phyloP scores from a whole-genome alignment of 2,113 vertebrate species.

The Catharus minimus region DNA sequence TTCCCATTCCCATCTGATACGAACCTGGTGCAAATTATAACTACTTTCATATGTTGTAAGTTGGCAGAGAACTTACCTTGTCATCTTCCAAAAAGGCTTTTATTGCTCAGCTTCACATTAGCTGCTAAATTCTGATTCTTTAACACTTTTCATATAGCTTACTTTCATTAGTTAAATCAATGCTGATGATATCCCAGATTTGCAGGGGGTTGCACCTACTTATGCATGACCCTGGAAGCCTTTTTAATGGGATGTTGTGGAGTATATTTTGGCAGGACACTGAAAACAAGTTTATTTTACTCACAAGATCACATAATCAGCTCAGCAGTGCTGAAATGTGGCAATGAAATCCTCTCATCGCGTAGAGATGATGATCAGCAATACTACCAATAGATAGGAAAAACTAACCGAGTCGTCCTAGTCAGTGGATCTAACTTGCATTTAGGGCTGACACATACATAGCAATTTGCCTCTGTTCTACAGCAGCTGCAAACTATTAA shows the following conservation, averaged over 20 bases:
- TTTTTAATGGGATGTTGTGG: constrained; percentile 9
- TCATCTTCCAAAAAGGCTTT: background rate
- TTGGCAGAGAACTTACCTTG: background rate
- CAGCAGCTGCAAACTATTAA: constrained; percentile 71
- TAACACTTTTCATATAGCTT: background rate
- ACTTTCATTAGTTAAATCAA: background rate
- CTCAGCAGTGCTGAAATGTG: constrained; percentile 66
- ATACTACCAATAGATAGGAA: constrained; percentile 62
- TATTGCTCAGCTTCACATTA: background rate
- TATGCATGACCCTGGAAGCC: constrained; percentile 5
- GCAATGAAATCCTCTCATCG: constrained; percentile 51
- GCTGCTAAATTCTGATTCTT: background rate
- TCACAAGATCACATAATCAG: constrained; percentile 49
- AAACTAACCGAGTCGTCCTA: constrained; percentile 25
- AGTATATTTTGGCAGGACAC: constrained; percentile 35
- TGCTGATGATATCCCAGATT: background rate
- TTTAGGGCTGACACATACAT: constrained; percentile 54
- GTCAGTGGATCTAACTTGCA: constrained; percentile 32
- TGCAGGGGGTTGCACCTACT: background rate
- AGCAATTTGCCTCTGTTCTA: constrained; percentile 58
- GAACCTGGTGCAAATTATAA: background rate
- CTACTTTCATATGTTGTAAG: background rate
- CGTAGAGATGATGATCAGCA: constrained; percentile 38
- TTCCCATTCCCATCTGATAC: background rate
- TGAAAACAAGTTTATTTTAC: constrained; percentile 58